Percentiles rank a stretch among this genome's conserved stretches.
These are phyloP conservation scores for Netelia virgata DNA, from an alignment of 2,888 invertebrate genomes.

Conservation along the genomic window DNA sequence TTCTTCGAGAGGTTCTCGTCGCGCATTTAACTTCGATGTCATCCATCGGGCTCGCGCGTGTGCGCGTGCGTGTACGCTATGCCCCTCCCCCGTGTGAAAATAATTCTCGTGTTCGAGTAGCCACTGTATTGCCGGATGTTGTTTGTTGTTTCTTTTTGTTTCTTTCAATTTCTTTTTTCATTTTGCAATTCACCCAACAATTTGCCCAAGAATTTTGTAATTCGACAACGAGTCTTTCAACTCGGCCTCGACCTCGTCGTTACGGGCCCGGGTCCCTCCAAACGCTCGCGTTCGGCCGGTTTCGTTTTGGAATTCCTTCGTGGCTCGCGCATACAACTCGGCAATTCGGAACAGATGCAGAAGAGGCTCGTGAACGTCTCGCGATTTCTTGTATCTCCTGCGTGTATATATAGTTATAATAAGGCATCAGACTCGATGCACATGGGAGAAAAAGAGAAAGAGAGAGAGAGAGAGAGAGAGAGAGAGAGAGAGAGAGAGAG, in stretches of 20 bases:
- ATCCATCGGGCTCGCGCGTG: constrained; percentile 19
- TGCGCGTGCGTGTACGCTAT: background rate
- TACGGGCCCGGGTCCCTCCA: background rate
- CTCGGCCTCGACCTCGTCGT: background rate
- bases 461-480: background rate
- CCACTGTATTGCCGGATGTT: background rate
- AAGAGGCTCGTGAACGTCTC: background rate
- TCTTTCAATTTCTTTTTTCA: background rate
- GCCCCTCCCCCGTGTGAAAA: background rate
- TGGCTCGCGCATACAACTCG: background rate
- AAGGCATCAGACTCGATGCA: no score
- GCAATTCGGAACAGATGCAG: constrained; percentile 13
- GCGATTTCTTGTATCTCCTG: background rate
- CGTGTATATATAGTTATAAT: background rate
- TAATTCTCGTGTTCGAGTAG: background rate
- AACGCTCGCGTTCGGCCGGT: background rate
- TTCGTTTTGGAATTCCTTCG: background rate
- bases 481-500: constrained; percentile 15
- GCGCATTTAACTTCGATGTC: constrained; percentile 4
- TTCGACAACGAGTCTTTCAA: constrained; percentile 29
- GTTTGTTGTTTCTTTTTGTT: background rate
- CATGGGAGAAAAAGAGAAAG: background rate
- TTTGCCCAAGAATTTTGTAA: constrained; percentile 36
- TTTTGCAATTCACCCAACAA: background rate
- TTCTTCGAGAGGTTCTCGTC: constrained; percentile 32